Evolutionary conservation across 2,888 invertebrate species (phyloP).

Genomic region (Tiphia femorata): DNA sequence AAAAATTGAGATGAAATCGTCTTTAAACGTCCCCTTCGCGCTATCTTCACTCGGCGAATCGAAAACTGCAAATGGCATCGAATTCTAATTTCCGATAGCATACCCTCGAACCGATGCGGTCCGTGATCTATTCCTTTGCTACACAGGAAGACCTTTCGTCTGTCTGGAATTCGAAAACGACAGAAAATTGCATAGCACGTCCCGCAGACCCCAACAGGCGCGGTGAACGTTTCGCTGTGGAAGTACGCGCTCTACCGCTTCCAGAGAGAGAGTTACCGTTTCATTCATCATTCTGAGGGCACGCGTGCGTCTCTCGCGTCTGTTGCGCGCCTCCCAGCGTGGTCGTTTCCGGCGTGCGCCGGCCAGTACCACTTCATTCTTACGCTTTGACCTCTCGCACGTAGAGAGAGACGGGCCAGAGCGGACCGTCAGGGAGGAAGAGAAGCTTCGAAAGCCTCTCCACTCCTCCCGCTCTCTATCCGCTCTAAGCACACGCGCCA

Average conservation of each 20-base stretch:
- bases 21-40: too few species aligned
- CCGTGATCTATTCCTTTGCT: too few species aligned
- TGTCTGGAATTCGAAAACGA: not conserved
- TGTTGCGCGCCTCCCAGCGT: too few species aligned
- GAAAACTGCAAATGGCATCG: too few species aligned
- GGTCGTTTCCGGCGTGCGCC: constrained; percentile 29
- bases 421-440: constrained; percentile 4
- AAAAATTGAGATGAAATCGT: too few species aligned
- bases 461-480: not conserved
- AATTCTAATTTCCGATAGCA: too few species aligned
- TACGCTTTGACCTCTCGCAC: constrained; percentile 21
- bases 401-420: constrained; percentile 31
- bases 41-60: too few species aligned
- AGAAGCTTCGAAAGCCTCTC: not conserved
- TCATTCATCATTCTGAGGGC: constrained; percentile 36
- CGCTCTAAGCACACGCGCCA: not conserved
- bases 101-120: too few species aligned
- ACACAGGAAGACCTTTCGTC: too few species aligned
- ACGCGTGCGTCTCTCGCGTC: constrained; percentile 35
- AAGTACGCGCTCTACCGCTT: not conserved
- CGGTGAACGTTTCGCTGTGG: not conserved
- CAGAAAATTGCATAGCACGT: constrained; percentile 20
- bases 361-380: constrained; percentile 32
- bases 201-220: constrained; percentile 9
- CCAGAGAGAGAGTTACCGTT: constrained; percentile 26